Percentiles rank a stretch among this genome's conserved stretches.
Conservation (phyloP, 2,113 vertebrate genomes). For the Ochotona princeps region DNA sequence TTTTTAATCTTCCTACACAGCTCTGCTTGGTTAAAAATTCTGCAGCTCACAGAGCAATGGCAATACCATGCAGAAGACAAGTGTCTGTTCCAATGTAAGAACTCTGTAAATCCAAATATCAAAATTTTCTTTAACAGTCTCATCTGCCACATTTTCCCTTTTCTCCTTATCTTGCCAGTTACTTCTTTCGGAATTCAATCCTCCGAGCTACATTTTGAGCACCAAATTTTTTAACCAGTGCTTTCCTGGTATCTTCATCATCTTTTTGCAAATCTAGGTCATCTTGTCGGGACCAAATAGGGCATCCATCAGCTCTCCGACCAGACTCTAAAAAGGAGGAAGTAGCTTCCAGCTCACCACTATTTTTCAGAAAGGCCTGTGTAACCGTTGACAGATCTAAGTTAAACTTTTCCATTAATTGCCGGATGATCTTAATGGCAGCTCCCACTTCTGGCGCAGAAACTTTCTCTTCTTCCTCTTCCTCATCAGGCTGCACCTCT, state of each 20-base stretch:
- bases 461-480: conserved; percentile 67
- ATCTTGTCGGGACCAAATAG: conserved; percentile 87
- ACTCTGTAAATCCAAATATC: not conserved
- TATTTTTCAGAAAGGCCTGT: conserved; percentile 93
- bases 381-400: conserved; percentile 90
- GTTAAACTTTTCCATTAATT: conserved; percentile 89
- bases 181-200: conserved; percentile 85
- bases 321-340: conserved; percentile 86
- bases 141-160: not conserved
- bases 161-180: conserved; percentile 46
- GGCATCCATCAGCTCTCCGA: conserved; percentile 85
- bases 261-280: conserved; percentile 86
- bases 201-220: conserved; percentile 86
- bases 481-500: conserved; percentile 72
- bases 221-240: conserved; percentile 86
- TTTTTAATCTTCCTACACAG: conserved; percentile 18
- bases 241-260: conserved; percentile 73
- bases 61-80: conserved; percentile 23
- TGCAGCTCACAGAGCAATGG: not conserved
- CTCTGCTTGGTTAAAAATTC: conserved; percentile 39
- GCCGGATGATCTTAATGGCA: conserved; percentile 84
- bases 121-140: conserved; percentile 10
- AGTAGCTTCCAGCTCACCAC: conserved; percentile 89
- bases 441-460: conserved; percentile 77
- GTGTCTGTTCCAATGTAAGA: not conserved